Conservation (phyloP, 2,797 vertebrate genomes). For the Tympanoctomys barrerae region DNA sequence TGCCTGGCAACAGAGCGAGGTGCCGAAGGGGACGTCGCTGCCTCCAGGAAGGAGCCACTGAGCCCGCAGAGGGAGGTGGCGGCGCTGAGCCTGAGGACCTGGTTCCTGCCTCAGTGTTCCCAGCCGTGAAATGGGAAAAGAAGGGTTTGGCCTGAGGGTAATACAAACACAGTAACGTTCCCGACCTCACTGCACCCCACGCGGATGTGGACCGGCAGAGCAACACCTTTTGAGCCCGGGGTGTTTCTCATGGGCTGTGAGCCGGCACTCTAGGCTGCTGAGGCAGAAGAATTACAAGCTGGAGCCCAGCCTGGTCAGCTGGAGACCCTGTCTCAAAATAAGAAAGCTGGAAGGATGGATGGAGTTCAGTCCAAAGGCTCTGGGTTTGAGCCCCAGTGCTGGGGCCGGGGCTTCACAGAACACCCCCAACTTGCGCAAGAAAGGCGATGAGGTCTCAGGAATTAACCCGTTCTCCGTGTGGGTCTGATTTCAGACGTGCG, state of each 20-base stretch:
- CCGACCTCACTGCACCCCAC: not conserved
- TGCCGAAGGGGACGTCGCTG: not conserved
- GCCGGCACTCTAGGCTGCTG: not conserved
- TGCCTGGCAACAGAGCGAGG: not conserved
- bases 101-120: not conserved
- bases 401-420: not conserved
- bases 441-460: not conserved
- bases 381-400: not conserved
- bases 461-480: not conserved
- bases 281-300: not conserved
- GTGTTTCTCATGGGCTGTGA: too few species aligned
- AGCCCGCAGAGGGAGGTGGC: not conserved
- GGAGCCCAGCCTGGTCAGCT: not conserved
- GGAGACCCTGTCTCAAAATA: not conserved
- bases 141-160: not conserved
- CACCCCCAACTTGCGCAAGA: not conserved
- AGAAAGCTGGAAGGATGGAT: not conserved
- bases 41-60: not conserved
- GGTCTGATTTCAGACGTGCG: not conserved
- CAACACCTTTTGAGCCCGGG: not conserved
- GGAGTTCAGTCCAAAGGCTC: not conserved
- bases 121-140: not conserved
- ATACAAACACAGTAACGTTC: too few species aligned
- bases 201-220: not conserved
- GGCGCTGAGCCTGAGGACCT: not conserved